phyloP scores from a whole-genome alignment of 2,888 invertebrate species.

The Shargacucullia verbasci region DNA sequence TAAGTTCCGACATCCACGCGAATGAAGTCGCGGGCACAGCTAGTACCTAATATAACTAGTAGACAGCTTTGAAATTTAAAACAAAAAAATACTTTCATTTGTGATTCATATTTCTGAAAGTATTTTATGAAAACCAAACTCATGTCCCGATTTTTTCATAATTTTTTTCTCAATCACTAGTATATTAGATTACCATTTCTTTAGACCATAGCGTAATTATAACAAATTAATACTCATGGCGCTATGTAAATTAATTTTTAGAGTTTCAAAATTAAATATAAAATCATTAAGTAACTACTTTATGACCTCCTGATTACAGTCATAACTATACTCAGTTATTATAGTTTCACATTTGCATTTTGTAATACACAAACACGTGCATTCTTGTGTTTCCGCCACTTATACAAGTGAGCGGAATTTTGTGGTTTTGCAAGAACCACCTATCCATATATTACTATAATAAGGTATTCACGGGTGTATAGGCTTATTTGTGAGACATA shows the following conservation, averaged over 20 bases:
- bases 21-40: too few species aligned
- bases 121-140: too few species aligned
- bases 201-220: conserved; percentile 6
- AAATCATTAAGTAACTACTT: conserved; percentile 3
- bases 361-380: conserved; percentile 33
- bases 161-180: too few species aligned
- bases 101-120: too few species aligned
- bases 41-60: too few species aligned
- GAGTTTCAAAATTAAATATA: conserved; percentile 1
- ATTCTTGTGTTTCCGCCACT: conserved; percentile 27
- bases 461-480: conserved; percentile 2
- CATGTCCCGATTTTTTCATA: too few species aligned
- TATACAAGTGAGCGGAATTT: conserved; percentile 36
- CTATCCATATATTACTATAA: background rate
- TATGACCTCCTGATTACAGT: conserved; percentile 24
- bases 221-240: conserved; percentile 1
- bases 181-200: too few species aligned
- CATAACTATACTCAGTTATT: conserved; percentile 25
- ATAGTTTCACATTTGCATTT: conserved; percentile 25
- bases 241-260: conserved; percentile 3
- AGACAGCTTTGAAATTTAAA: too few species aligned
- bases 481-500: background rate
- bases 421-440: conserved; percentile 37
- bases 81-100: too few species aligned
- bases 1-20: too few species aligned